Evolutionary conservation across 2,797 vertebrate genomes (phyloP).

Genomic region (Pygocentrus nattereri): DNA sequence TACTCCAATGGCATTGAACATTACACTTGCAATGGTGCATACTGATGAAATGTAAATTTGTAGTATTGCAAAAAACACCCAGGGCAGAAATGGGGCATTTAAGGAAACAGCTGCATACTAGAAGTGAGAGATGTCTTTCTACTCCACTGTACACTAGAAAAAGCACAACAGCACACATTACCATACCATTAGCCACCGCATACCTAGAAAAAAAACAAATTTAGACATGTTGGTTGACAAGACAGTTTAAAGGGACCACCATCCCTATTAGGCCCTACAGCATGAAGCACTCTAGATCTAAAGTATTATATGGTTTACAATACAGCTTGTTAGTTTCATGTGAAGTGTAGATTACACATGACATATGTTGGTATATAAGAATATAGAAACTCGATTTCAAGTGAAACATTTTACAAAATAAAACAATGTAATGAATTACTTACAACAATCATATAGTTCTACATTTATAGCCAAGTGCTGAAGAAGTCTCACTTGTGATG

Average conservation of each 20-base stretch:
- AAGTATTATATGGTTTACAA: neutral
- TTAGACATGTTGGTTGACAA: neutral
- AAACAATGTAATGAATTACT: neutral
- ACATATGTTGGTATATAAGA: neutral
- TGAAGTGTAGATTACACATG: neutral
- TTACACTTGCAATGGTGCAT: conserved; percentile 44
- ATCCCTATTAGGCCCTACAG: neutral
- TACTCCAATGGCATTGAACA: conserved; percentile 47
- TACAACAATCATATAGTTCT: too few relatives aligned
- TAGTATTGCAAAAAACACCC: conserved; percentile 28
- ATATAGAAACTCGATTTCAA: neutral
- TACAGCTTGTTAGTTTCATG: too few relatives aligned
- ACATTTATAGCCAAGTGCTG: too few relatives aligned
- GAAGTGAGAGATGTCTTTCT: neutral
- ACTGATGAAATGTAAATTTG: conserved; percentile 53
- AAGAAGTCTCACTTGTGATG: too few relatives aligned
- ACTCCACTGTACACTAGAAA: neutral
- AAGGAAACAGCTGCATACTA: conserved; percentile 26
- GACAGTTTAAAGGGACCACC: neutral
- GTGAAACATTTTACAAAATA: neutral
- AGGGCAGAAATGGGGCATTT: conserved; percentile 21
- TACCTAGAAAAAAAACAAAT: conserved; percentile 3
- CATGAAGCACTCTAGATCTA: neutral
- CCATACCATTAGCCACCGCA: conserved; percentile 1
- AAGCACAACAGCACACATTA: neutral